Percentiles rank a stretch among this genome's conserved stretches.
Conservation (phyloP, 2,888 invertebrate species). For the Dione juno region DNA sequence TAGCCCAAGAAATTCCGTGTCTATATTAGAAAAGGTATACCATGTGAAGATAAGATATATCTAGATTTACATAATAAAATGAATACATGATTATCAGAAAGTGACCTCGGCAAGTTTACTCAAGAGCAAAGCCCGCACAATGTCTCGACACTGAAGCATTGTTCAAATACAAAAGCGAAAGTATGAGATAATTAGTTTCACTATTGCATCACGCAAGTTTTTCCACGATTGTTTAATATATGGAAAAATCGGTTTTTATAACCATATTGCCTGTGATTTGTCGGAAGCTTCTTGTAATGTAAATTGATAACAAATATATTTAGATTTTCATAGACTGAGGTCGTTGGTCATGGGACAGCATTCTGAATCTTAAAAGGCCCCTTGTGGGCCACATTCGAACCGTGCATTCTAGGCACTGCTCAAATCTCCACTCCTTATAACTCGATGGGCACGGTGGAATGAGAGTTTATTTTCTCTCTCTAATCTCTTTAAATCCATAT, state of each 20-base stretch:
- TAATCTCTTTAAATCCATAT: no score
- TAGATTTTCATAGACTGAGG: no score
- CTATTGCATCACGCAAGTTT: conserved; percentile 76
- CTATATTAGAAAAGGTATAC: no score
- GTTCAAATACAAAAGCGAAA: conserved; percentile 81
- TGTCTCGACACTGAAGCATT: conserved; percentile 69
- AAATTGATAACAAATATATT: neutral
- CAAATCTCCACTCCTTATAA: no score
- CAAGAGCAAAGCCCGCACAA: conserved; percentile 54
- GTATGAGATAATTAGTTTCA: conserved; percentile 82
- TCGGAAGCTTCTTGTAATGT: conserved; percentile 58
- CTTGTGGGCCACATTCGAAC: no score
- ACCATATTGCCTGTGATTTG: conserved; percentile 59
- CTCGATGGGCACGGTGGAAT: no score
- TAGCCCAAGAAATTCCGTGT: no score
- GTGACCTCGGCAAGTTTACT: conserved; percentile 43
- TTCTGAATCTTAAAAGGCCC: no score
- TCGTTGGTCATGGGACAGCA: no score
- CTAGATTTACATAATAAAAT: neutral
- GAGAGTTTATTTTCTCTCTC: no score
- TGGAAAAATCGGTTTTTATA: conserved; percentile 55
- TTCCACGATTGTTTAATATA: conserved; percentile 73
- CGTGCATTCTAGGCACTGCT: no score
- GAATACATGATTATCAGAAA: conserved; percentile 36
- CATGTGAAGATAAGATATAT: neutral